phyloP scores from a whole-genome alignment of 2,113 vertebrate genomes.

The Gasterosteus aculeatus region DNA sequence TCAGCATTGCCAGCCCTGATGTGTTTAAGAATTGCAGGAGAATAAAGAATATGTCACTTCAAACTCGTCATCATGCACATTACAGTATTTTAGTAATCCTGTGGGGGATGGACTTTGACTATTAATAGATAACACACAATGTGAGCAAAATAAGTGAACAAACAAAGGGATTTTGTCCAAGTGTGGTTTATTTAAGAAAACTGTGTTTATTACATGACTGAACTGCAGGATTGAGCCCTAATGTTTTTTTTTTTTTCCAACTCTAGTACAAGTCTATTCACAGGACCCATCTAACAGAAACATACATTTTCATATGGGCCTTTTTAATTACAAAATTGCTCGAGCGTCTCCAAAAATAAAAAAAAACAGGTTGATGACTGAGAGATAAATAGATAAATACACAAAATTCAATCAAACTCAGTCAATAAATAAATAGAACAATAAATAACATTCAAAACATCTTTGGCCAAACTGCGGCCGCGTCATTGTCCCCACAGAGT shows the following conservation, averaged over 20 bases:
- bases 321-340: constrained; percentile 81
- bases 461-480: constrained; percentile 80
- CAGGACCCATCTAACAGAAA: constrained; percentile 72
- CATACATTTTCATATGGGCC: constrained; percentile 74
- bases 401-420: constrained; percentile 64
- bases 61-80: background rate
- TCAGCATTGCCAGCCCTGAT: background rate
- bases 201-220: constrained; percentile 82
- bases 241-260: constrained; percentile 72
- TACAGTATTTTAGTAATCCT: background rate
- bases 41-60: background rate
- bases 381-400: constrained; percentile 85
- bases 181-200: constrained; percentile 84
- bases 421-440: constrained; percentile 82
- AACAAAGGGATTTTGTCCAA: constrained; percentile 56
- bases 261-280: constrained; percentile 84
- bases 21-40: background rate
- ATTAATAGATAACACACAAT: background rate
- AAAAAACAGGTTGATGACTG: constrained; percentile 69
- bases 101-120: background rate
- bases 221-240: constrained; percentile 83
- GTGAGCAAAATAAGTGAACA: constrained; percentile 3
- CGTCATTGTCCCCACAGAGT: constrained; percentile 48
- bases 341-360: constrained; percentile 78
- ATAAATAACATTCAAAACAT: constrained; percentile 84